A percentile compares a stretch with the other conserved stretches of the same genome.
Evolutionary conservation across 2,113 vertebrate species (phyloP).

Genomic region (Eupsittula cactorum): DNA sequence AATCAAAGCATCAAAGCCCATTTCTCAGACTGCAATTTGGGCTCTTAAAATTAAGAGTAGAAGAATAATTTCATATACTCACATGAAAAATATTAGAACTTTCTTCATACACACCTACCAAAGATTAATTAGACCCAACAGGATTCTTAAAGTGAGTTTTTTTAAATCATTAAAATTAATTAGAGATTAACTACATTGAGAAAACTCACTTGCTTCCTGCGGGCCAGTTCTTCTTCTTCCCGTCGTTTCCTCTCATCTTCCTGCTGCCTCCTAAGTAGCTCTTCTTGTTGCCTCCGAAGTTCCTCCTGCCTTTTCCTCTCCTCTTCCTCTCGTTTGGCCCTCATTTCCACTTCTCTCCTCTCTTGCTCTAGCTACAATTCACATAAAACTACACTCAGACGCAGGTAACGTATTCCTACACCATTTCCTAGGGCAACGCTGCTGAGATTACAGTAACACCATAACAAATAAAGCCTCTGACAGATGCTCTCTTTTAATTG

Average conservation of each 20-base stretch:
- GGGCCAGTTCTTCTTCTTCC: conserved; percentile 92
- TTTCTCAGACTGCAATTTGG: background rate
- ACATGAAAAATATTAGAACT: conserved; percentile 40
- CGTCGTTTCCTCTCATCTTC: conserved; percentile 91
- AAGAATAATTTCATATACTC: conserved; percentile 6
- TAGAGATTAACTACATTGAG: conserved; percentile 40
- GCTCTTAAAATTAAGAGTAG: background rate
- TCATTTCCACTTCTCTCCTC: conserved; percentile 90
- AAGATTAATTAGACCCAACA: conserved; percentile 51
- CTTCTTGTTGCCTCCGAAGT: conserved; percentile 85
- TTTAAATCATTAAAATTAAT: conserved; percentile 12
- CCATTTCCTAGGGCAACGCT: conserved; percentile 38
- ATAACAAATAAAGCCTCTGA: conserved; percentile 29
- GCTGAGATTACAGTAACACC: conserved; percentile 1
- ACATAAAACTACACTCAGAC: conserved; percentile 67
- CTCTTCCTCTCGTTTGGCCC: conserved; percentile 95
- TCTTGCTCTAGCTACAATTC: conserved; percentile 90
- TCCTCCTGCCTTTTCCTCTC: conserved; percentile 89
- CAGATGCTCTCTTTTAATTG: background rate
- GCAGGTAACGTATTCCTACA: conserved; percentile 60
- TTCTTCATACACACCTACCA: conserved; percentile 42
- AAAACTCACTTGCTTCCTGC: conserved; percentile 89
- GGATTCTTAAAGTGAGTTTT: conserved; percentile 49
- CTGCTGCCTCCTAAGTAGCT: conserved; percentile 87
- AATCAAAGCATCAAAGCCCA: background rate